Percentiles rank a stretch among this genome's conserved stretches.
Conservation (phyloP, 1,140 invertebrate species). For the Nasonia longicornis region DNA sequence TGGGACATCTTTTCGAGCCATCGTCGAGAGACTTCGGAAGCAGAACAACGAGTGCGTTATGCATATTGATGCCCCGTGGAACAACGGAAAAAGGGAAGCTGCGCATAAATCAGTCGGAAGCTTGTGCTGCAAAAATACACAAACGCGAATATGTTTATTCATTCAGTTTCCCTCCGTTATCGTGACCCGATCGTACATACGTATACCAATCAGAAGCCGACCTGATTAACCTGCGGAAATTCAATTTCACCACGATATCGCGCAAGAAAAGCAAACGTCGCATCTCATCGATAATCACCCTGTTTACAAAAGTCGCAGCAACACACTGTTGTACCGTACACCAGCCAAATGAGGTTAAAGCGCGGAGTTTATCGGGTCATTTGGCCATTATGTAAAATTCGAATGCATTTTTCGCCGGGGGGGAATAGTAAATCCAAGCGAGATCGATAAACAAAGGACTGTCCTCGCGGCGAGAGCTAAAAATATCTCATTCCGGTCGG, state of each 20-base stretch:
- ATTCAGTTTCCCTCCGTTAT: background rate
- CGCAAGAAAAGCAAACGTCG: background rate
- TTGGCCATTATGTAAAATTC: background rate
- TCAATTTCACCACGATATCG: background rate
- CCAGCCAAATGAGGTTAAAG: background rate
- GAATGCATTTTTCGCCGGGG: background rate
- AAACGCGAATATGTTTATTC: background rate
- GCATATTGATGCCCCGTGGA: background rate
- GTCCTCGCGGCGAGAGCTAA: background rate
- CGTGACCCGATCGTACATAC: background rate
- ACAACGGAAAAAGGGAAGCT: background rate
- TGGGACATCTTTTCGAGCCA: no score
- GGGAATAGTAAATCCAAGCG: conserved; percentile 10
- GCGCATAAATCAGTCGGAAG: background rate
- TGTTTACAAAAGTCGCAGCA: background rate
- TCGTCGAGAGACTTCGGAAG: no score
- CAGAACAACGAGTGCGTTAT: background rate
- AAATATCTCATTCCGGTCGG: conserved; percentile 8
- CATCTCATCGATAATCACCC: background rate
- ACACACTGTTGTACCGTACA: no score
- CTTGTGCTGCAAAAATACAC: background rate
- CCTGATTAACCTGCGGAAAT: no score
- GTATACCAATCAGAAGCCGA: no score
- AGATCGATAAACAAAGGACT: conserved; percentile 30
- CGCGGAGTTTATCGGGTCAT: background rate